Evolutionary conservation across 2,888 invertebrate genomes (phyloP), one percentile per base, ranked within the genome.

Genomic region (Hydraecia micacea): DNA sequence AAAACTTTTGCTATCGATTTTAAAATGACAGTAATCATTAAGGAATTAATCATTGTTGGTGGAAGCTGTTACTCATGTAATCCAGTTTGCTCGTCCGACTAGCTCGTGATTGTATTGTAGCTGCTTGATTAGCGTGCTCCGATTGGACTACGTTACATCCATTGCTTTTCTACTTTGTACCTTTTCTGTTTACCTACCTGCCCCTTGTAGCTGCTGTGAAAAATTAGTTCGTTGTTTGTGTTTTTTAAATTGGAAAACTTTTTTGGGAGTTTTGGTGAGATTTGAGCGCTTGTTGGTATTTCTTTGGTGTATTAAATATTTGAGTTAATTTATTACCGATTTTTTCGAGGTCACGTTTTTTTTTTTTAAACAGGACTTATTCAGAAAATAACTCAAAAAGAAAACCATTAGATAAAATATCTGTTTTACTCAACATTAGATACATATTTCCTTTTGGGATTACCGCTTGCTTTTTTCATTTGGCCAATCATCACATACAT

Each of bases 11-110:
- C 49, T 75, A 88, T 88, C 83, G 86, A 89, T 88, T 88, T 79
- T 77, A 75, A 89, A 89, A 89, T 83, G 68, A 85, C 89, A 66
- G 81, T 83, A 68, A 86, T 87, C 69, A 87, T 86, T 76, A 69
- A 65, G 66, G 79, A 68, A 83, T 89, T 84, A 84, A 86, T 84
- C 88, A 81, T 84, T 80, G 80, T 84, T 86, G 55, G 63, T 77
- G 32, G 63, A 69, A 32, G 65, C 77, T 63, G 67, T 75, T 77
- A 78, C 46, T 81, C 74, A 60, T 77, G 49, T 87, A 88, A 85
- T 84, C 73, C 62, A 77, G 82, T 88, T 89, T 77, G 77, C 69
- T 73, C 66, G 73, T 42, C 36, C 28, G 9, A 36, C 9, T 79
- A 28, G 9, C 46, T 60, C 58, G 71, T 74, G 81, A 89, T 88